These are phyloP conservation scores for Thecocarcelia acutangulata DNA, from an alignment of 2,888 invertebrate genomes.

Conservation along the genomic window DNA sequence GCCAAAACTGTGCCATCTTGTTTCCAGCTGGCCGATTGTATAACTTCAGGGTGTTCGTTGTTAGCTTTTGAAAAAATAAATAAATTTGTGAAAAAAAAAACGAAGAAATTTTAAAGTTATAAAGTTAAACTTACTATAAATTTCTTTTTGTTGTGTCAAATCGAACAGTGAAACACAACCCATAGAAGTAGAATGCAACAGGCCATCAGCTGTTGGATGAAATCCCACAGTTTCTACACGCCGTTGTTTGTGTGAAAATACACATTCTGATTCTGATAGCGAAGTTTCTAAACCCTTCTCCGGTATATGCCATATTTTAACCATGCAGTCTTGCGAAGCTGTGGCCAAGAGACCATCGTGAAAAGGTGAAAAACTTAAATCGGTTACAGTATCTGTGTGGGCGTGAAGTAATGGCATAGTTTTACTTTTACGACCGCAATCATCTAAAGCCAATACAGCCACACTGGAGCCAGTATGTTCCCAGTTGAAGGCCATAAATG, in stretches of 20 bases:
- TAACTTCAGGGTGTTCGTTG: conserved; percentile 91
- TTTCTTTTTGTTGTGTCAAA: conserved; percentile 90
- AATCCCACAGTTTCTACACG: conserved; percentile 94
- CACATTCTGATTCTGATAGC: conserved; percentile 89
- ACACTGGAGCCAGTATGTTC: conserved; percentile 95
- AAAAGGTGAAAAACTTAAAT: conserved; percentile 97
- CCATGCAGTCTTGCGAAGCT: conserved; percentile 93
- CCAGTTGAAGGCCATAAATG: conserved; percentile 97
- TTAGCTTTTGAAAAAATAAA: conserved; percentile 82
- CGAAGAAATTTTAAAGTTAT: not conserved
- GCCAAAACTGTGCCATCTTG: conserved; percentile 89
- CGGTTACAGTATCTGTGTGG: conserved; percentile 94
- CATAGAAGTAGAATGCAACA: conserved; percentile 93
- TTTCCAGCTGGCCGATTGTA: conserved; percentile 95
- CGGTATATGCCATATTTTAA: conserved; percentile 95
- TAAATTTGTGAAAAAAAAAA: not conserved
- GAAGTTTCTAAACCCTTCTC: conserved; percentile 90
- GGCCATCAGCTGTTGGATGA: conserved; percentile 94
- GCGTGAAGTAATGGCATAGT: conserved; percentile 93
- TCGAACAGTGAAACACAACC: conserved; percentile 93
- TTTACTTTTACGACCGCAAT: conserved; percentile 94
- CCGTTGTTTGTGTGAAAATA: conserved; percentile 90
- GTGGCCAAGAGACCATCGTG: conserved; percentile 95
- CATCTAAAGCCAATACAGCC: conserved; percentile 92
- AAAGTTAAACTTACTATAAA: conserved; percentile 85